A percentile compares a stretch with the other conserved stretches of the same genome.
Evolutionary conservation across 2,113 vertebrate genomes (phyloP).

Genomic region (Sarotherodon lohbergeri): DNA sequence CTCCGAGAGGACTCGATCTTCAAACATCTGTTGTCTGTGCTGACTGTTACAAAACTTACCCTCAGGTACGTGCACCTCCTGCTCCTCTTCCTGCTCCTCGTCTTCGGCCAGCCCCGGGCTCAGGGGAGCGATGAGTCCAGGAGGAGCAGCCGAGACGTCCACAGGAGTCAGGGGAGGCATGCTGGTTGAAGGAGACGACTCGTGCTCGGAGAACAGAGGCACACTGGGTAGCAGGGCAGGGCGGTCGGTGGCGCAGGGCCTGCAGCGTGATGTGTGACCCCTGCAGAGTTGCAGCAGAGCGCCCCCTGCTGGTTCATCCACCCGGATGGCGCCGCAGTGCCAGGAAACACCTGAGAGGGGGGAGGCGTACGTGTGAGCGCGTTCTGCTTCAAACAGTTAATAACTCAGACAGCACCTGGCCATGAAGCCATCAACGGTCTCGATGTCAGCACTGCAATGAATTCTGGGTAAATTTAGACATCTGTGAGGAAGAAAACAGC

Average conservation of each 20-base stretch:
- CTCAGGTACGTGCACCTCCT: not conserved
- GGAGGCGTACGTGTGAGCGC: not conserved
- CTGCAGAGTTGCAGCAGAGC: slow-evolving; percentile 28
- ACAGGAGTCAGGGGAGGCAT: not conserved
- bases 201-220: not conserved
- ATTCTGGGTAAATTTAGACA: not conserved
- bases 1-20: not conserved
- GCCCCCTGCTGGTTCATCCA: slow-evolving; percentile 12
- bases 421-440: not conserved
- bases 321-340: slow-evolving; percentile 3
- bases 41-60: not conserved
- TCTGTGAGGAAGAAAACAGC: not conserved
- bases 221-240: not conserved
- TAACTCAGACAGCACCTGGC: not conserved
- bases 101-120: not conserved
- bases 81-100: not conserved
- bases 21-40: not conserved
- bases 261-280: not conserved
- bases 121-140: slow-evolving; percentile 10
- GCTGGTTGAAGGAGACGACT: not conserved
- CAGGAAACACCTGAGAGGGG: not conserved
- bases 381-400: not conserved
- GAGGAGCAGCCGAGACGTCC: not conserved
- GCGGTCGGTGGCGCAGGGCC: not conserved
- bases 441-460: not conserved